Evolutionary conservation across 2,797 vertebrate genomes (phyloP), one percentile per base, ranked within the genome.

Genomic region (Clarias laeviceps): DNA sequence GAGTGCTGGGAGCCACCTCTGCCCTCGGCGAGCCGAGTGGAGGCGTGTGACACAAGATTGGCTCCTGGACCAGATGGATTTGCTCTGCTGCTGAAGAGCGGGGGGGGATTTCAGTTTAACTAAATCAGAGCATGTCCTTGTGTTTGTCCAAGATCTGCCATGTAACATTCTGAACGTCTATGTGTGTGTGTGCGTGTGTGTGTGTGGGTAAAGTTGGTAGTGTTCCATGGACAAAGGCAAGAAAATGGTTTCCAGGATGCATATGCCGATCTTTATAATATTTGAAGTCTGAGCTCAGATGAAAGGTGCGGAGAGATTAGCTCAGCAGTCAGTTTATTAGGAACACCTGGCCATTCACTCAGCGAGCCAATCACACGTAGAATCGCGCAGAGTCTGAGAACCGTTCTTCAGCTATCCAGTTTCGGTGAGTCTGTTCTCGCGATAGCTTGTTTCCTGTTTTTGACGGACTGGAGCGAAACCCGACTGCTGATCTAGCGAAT

Each of bases 41-140:
- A 88, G 77, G 70, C 50, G 80, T 82, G 70, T 76, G 83, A 84
- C 84, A 87, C 73, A 24, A 88, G 84, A 90, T 89, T 86, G 85
- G 83, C 69, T 87, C 70, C 79, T 86, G 84, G 87, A 89, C 76
- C 77, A 86, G 84, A 88, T 81, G 84, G 82, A 87, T 90, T 88
- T 87, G 82, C 82, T 82, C 74, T 83, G 62, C 83, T 80, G 74
- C 45, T 73, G 80, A 76, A 61, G 74, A 69, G 34, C 6, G 74
- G 32, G 62, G 76, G 77, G 27, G 65, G 64, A 79, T 70, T 82
- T 73, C 77, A 80, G 72, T 27, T 68, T 73, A 61, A 79, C 56
- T 81, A 85, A 85, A 80, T 82, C 78, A 84, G 82, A 86, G 85
- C 85, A 85, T 84, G 85, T 84, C 82, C 57, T 70, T 79, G 45